Conservation (phyloP, 1,140 invertebrate genomes). For the Platyscapa corneri region DNA sequence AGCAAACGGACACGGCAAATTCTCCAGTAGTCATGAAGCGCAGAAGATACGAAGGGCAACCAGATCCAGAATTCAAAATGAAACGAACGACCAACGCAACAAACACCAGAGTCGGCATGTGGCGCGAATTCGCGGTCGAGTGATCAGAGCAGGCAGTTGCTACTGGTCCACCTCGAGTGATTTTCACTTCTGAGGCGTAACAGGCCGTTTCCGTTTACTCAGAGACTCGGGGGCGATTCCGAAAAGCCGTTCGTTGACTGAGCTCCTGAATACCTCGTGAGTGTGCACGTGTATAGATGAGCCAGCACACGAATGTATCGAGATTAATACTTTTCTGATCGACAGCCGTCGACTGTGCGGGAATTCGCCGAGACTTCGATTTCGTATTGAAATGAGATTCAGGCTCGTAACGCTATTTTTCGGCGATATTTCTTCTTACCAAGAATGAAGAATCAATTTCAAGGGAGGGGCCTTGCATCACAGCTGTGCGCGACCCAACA, state of each 20-base stretch:
- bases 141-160: background rate
- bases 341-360: no score
- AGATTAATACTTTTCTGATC: no score
- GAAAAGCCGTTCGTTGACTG: background rate
- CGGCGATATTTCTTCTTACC: background rate
- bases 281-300: no score
- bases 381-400: background rate
- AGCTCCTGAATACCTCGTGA: background rate
- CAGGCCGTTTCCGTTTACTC: conserved; percentile 7
- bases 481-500: background rate
- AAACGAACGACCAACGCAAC: background rate
- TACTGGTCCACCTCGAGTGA: background rate
- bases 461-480: background rate
- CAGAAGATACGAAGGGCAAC: no score
- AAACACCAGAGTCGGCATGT: background rate
- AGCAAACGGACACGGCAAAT: no score
- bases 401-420: background rate
- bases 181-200: conserved; percentile 10
- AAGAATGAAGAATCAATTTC: background rate
- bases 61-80: background rate
- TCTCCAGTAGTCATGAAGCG: no score
- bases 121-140: background rate
- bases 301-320: background rate
- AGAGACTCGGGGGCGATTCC: background rate
- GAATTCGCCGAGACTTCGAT: background rate